Conservation (phyloP, 2,888 invertebrate species). For the Ectobius pallidus region DNA sequence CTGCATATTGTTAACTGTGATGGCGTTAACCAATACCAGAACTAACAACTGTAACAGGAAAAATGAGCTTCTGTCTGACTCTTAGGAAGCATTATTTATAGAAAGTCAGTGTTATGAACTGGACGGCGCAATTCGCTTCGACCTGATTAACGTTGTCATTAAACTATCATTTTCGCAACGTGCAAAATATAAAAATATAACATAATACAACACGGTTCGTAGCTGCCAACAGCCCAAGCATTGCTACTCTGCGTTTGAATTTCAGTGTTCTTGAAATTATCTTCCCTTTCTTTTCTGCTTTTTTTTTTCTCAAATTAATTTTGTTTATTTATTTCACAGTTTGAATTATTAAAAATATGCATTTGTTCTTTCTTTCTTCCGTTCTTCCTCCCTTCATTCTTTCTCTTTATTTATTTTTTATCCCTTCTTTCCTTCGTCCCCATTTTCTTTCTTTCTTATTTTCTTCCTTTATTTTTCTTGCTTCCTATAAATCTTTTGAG, state of each 20-base stretch:
- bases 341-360: neutral
- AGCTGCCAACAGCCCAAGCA: neutral
- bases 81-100: neutral
- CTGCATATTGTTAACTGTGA: neutral
- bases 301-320: neutral
- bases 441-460: no score
- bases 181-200: neutral
- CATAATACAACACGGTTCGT: no score
- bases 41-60: neutral
- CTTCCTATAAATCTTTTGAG: no score
- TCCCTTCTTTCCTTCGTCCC: no score
- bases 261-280: neutral
- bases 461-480: no score
- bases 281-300: neutral
- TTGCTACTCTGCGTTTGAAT: neutral
- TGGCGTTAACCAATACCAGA: neutral
- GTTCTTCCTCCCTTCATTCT: no score
- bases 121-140: neutral
- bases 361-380: no score
- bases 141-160: neutral
- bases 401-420: no score
- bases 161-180: neutral
- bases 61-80: neutral
- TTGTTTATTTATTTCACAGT: neutral
- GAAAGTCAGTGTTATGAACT: neutral